A percentile compares a stretch with the other conserved stretches of the same genome.
phyloP scores from a whole-genome alignment of 2,113 vertebrate genomes.

The Brienomyrus longianalis region DNA sequence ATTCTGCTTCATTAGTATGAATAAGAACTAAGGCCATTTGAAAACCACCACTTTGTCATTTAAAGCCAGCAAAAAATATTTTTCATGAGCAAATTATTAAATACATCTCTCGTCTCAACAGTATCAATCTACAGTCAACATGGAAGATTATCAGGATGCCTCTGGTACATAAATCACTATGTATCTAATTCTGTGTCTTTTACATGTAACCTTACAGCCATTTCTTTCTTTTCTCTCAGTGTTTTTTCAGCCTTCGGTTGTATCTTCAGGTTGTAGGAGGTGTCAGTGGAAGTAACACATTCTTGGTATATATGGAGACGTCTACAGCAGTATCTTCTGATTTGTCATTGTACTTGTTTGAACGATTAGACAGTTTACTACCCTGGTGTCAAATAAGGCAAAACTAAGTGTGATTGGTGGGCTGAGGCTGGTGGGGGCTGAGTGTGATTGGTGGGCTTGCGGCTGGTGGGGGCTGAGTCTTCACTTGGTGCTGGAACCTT shows the following conservation, averaged over 20 bases:
- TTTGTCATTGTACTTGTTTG: background rate
- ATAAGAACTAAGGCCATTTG: background rate
- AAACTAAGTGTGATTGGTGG: background rate
- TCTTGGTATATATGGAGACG: background rate
- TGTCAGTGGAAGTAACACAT: background rate
- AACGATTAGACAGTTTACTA: background rate
- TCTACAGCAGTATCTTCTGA: background rate
- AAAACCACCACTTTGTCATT: too few relatives aligned
- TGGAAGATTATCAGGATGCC: background rate
- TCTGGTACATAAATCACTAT: too few relatives aligned
- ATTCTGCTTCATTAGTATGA: background rate
- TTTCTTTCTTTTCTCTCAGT: too few relatives aligned
- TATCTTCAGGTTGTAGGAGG: background rate
- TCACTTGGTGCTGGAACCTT: too few relatives aligned
- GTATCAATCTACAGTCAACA: background rate
- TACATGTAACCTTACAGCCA: too few relatives aligned
- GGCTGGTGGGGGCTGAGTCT: too few relatives aligned
- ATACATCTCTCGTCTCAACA: background rate
- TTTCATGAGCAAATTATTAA: background rate
- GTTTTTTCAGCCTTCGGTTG: background rate
- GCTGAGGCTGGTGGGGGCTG: too few relatives aligned
- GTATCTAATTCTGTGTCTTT: too few relatives aligned
- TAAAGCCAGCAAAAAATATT: background rate
- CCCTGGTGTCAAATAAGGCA: background rate
- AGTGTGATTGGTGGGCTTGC: background rate